phyloP scores from a whole-genome alignment of 2,113 vertebrate species.

The Dicentrarchus labrax region DNA sequence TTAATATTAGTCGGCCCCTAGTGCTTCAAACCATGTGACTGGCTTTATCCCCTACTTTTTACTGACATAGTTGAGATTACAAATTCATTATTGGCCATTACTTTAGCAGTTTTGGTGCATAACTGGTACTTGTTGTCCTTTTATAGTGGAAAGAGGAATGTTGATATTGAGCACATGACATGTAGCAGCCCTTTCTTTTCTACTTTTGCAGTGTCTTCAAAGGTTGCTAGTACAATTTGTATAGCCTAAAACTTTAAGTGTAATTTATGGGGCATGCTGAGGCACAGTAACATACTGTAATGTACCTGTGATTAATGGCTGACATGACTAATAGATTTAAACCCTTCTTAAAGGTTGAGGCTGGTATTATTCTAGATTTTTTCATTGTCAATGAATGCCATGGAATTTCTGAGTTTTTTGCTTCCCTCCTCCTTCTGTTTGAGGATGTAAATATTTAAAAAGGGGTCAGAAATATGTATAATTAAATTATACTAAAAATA shows the following conservation, averaged over 20 bases:
- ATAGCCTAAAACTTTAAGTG: too few relatives aligned
- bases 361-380: not conserved
- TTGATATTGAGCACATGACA: not conserved
- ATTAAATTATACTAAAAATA: too few relatives aligned
- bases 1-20: conserved; percentile 8
- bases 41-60: not conserved
- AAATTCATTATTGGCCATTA: not conserved
- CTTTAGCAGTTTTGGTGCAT: not conserved
- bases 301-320: too few relatives aligned
- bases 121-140: not conserved
- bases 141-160: not conserved
- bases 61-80: not conserved
- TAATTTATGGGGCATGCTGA: not conserved
- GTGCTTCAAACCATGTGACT: not conserved
- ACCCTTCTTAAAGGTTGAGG: not conserved
- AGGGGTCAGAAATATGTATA: not conserved
- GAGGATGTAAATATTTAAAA: not conserved
- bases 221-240: not conserved
- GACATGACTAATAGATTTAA: not conserved
- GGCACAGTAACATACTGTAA: not conserved
- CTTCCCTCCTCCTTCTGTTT: not conserved
- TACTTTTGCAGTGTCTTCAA: not conserved
- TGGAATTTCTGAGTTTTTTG: not conserved
- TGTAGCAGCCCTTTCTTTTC: not conserved
- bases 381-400: not conserved